These are phyloP conservation scores for Rattus rattus DNA, from an alignment of 2,113 vertebrate species.

Conservation along the genomic window DNA sequence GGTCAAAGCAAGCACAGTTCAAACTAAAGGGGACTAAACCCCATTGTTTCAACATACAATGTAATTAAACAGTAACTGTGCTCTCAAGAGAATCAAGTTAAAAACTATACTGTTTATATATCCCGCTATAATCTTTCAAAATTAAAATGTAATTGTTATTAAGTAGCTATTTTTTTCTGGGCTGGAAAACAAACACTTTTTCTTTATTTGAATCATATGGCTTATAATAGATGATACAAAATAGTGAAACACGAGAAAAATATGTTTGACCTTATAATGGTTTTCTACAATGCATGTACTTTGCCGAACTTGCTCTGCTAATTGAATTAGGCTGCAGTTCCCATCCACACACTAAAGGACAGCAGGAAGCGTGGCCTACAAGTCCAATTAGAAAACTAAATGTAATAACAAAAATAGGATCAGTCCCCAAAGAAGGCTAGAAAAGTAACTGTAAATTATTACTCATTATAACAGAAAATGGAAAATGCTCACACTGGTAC, in stretches of 20 bases:
- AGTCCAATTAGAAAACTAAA: conserved; percentile 60
- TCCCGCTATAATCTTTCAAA: not conserved
- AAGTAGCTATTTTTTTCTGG: conserved; percentile 35
- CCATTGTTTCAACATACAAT: conserved; percentile 4
- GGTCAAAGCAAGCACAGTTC: not conserved
- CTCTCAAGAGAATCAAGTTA: not conserved
- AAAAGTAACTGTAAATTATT: conserved; percentile 50
- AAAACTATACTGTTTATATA: conserved; percentile 40
- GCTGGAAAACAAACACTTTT: conserved; percentile 15
- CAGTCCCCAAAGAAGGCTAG: conserved; percentile 20
- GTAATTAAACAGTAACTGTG: not conserved
- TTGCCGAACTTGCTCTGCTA: conserved; percentile 25
- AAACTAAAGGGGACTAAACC: conserved; percentile 13
- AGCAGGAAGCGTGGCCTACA: not conserved
- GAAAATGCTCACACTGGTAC: conserved; percentile 20
- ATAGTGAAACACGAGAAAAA: conserved; percentile 39
- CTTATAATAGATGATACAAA: conserved; percentile 10
- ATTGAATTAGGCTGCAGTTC: conserved; percentile 47
- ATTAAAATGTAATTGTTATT: conserved; percentile 31
- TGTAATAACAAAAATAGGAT: conserved; percentile 51
- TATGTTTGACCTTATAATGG: conserved; percentile 9
- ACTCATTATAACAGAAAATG: conserved; percentile 49
- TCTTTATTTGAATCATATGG: not conserved
- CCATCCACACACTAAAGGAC: not conserved
- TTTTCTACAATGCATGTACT: conserved; percentile 40